Evolutionary conservation across 2,113 vertebrate genomes (phyloP).

Genomic region (Sebastes fasciatus): DNA sequence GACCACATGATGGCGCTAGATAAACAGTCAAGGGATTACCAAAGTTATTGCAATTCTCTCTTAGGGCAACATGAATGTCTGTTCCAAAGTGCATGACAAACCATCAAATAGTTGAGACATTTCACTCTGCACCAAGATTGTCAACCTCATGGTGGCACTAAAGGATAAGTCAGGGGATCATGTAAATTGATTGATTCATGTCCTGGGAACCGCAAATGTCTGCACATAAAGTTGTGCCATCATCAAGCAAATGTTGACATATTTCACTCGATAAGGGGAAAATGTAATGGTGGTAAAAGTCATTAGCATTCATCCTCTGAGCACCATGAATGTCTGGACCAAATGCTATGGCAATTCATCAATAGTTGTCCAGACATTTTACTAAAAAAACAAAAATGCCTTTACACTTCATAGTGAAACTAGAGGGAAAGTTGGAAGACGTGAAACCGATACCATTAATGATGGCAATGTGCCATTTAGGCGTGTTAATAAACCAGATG

Average conservation of each 20-base stretch:
- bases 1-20: not conserved
- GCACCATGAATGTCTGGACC: not conserved
- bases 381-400: not conserved
- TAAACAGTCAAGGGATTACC: not conserved
- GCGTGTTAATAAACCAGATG: conserved; percentile 20
- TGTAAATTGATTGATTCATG: not conserved
- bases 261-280: not conserved
- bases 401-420: not conserved
- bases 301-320: not conserved
- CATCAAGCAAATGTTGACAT: not conserved
- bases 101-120: not conserved
- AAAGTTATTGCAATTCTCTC: not conserved
- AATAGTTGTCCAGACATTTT: not conserved
- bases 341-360: not conserved
- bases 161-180: not conserved
- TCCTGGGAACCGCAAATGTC: not conserved
- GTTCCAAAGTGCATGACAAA: not conserved
- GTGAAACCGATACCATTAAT: not conserved
- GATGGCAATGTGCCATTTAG: not conserved
- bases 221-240: not conserved
- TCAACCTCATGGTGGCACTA: not conserved
- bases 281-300: not conserved
- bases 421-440: not conserved
- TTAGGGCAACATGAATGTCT: not conserved
- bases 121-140: not conserved